Conservation (phyloP, 30 jellyfish, hydroid and myxozoan species). For the Nemopilema nomurai region DNA sequence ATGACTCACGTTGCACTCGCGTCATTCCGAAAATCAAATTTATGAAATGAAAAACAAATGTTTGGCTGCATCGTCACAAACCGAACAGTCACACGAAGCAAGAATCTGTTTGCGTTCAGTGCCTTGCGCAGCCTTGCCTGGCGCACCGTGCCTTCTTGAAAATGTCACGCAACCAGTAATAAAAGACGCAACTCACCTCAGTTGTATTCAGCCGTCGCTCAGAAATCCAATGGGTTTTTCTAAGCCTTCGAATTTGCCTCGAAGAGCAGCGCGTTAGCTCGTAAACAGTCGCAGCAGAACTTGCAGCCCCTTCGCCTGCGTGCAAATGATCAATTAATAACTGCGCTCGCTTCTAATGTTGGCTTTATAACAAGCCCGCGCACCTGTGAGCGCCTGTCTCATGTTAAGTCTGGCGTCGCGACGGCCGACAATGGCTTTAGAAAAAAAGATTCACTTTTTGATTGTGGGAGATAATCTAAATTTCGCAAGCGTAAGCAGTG, state of each 20-base stretch:
- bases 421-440: constrained; percentile 59
- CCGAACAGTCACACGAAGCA: too few relatives aligned
- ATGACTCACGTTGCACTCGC: too few relatives aligned
- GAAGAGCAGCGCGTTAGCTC: background rate
- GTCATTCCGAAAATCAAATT: too few relatives aligned
- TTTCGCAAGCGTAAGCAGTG: constrained; percentile 57
- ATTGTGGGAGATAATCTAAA: constrained; percentile 46
- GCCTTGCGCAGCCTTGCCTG: too few relatives aligned
- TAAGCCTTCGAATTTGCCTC: background rate
- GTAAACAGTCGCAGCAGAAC: background rate
- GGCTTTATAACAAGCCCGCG: constrained; percentile 33
- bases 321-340: background rate
- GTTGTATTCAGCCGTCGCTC: background rate
- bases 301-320: background rate
- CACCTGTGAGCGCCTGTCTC: constrained; percentile 69
- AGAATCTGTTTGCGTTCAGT: too few relatives aligned
- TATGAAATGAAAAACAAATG: too few relatives aligned
- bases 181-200: background rate
- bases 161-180: background rate
- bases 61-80: too few relatives aligned
- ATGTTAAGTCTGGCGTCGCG: constrained; percentile 76
- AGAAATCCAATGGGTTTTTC: background rate
- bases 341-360: background rate
- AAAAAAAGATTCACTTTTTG: constrained; percentile 27
- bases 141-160: too few relatives aligned